These are phyloP conservation scores for Cerastis leucographa DNA, from an alignment of 2,888 invertebrate genomes.

Conservation along the genomic window DNA sequence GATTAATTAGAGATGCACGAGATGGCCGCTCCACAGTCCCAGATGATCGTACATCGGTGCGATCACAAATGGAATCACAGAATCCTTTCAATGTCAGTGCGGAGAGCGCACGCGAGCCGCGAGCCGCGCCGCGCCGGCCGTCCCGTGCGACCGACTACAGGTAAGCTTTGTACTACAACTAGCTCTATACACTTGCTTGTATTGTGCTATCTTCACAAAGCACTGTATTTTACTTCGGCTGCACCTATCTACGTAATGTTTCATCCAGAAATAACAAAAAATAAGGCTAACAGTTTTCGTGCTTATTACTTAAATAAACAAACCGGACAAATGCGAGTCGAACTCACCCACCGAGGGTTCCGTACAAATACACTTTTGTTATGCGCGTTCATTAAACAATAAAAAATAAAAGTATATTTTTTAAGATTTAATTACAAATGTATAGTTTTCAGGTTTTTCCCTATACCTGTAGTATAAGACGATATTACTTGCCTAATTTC, in stretches of 20 bases:
- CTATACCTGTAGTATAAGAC: no score
- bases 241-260: not conserved
- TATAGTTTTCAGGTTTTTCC: no score
- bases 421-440: no score
- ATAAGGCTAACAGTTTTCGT: not conserved
- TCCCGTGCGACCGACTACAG: no score
- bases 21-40: constrained; percentile 37
- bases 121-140: not conserved
- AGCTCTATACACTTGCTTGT: not conserved
- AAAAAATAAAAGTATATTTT: no score
- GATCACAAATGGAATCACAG: constrained; percentile 66
- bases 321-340: no score
- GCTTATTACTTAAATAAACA: no score
- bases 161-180: not conserved
- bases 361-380: no score
- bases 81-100: constrained; percentile 78
- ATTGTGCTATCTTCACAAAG: constrained; percentile 8
- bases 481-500: no score
- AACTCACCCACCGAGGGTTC: no score
- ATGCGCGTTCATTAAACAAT: no score
- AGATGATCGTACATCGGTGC: constrained; percentile 18
- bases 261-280: not conserved
- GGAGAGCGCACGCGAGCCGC: constrained; percentile 48
- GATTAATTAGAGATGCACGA: not conserved
- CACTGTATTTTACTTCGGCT: not conserved